A percentile compares a stretch with the other conserved stretches of the same genome.
phyloP scores from a whole-genome alignment of 2,113 vertebrate genomes.

The Scophthalmus maximus region DNA sequence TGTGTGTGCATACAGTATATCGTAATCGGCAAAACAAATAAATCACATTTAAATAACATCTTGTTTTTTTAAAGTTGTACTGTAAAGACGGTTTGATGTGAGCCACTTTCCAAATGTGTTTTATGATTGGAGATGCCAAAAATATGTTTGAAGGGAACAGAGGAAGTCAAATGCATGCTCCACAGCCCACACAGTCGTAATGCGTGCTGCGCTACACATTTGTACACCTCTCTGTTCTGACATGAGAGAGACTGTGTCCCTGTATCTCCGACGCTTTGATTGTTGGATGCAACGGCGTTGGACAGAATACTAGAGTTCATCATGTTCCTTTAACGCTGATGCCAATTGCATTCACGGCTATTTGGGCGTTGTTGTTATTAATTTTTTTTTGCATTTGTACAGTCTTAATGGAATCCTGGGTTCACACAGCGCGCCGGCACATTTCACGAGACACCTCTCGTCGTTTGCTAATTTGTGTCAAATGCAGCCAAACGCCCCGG shows the following conservation, averaged over 20 bases:
- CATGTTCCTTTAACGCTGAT: constrained; percentile 34
- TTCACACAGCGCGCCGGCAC: constrained; percentile 1
- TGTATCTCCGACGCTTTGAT: constrained; percentile 43
- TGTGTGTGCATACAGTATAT: neutral
- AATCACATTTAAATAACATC: constrained; percentile 25
- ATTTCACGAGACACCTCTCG: constrained; percentile 11
- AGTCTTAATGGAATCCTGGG: neutral
- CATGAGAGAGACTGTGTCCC: constrained; percentile 47
- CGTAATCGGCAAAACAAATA: neutral
- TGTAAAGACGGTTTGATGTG: constrained; percentile 22
- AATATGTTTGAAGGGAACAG: constrained; percentile 60
- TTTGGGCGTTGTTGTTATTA: neutral
- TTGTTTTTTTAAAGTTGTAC: constrained; percentile 37
- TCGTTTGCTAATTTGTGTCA: constrained; percentile 39
- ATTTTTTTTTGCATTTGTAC: neutral
- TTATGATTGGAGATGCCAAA: constrained; percentile 64
- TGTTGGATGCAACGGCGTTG: constrained; percentile 43
- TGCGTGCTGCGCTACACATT: constrained; percentile 56
- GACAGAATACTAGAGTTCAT: constrained; percentile 40
- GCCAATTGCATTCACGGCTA: constrained; percentile 15
- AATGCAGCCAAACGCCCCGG: constrained; percentile 41
- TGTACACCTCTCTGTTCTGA: constrained; percentile 51
- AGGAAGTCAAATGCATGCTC: constrained; percentile 29
- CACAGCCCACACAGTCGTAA: constrained; percentile 57
- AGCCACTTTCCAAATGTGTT: constrained; percentile 47